phyloP scores from a whole-genome alignment of 2,888 invertebrate species.

The Vanessa cardui region DNA sequence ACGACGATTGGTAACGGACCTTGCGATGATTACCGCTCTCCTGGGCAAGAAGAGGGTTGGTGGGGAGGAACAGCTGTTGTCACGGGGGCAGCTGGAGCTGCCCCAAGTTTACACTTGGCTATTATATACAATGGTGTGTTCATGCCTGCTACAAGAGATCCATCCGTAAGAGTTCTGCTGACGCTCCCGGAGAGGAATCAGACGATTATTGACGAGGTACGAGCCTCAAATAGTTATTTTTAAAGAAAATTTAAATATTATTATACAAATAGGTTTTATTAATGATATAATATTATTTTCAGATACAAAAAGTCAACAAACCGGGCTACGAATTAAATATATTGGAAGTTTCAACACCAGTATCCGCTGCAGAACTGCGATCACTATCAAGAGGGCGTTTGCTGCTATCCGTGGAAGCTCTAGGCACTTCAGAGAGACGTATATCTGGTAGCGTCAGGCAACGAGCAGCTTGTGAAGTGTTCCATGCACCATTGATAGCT shows the following conservation, averaged over 20 bases:
- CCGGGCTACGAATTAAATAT: constrained; percentile 90
- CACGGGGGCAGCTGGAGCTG: constrained; percentile 90
- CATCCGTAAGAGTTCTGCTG: constrained; percentile 86
- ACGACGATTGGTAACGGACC: constrained; percentile 82
- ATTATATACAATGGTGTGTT: constrained; percentile 93
- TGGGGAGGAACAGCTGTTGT: constrained; percentile 95
- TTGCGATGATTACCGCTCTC: constrained; percentile 76
- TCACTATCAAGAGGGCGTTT: constrained; percentile 90
- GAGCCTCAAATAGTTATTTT: neutral
- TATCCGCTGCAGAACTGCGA: constrained; percentile 89
- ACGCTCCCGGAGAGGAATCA: constrained; percentile 88
- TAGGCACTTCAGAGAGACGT: constrained; percentile 85
- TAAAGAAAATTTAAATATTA: neutral
- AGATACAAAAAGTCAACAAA: constrained; percentile 86
- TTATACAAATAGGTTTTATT: neutral
- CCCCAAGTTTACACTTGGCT: constrained; percentile 91
- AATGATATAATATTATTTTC: constrained; percentile 45
- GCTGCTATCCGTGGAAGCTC: constrained; percentile 86
- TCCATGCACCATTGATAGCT: constrained; percentile 87
- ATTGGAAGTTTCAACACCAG: constrained; percentile 90
- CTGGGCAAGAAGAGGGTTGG: constrained; percentile 85
- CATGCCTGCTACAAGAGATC: constrained; percentile 84
- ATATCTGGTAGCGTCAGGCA: constrained; percentile 89
- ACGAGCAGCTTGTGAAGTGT: constrained; percentile 90
- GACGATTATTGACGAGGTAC: constrained; percentile 88